A percentile compares a stretch with the other conserved stretches of the same genome.
phyloP scores from a whole-genome alignment of 2,797 vertebrate genomes.

The Lepus oiostolus region DNA sequence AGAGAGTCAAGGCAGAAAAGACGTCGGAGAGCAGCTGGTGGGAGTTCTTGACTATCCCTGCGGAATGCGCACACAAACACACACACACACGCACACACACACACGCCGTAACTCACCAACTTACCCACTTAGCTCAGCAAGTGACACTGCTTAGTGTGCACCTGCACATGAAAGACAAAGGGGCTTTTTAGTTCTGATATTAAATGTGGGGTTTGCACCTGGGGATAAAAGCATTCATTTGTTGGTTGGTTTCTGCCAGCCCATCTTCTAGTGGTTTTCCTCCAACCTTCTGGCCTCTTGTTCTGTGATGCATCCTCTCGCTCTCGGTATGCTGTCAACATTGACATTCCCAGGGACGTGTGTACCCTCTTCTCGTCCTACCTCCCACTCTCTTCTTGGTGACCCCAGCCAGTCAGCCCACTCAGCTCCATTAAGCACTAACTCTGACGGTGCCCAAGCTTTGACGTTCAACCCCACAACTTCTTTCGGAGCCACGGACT shows the following conservation, averaged over 20 bases:
- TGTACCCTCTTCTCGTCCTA: background rate
- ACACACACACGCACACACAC: no score
- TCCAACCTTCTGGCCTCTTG: background rate
- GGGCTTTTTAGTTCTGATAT: background rate
- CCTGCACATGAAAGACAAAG: background rate
- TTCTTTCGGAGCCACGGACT: background rate
- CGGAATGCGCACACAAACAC: background rate
- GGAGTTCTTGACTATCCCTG: background rate
- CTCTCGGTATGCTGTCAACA: background rate
- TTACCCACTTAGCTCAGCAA: background rate
- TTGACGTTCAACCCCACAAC: background rate
- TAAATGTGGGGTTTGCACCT: background rate
- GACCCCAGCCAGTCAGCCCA: background rate
- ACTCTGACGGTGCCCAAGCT: background rate
- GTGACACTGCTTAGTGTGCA: background rate
- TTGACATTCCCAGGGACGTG: background rate
- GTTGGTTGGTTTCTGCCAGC: background rate
- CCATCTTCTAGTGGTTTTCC: background rate
- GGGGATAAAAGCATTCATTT: background rate
- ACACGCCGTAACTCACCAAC: background rate
- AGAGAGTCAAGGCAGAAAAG: conserved; percentile 44
- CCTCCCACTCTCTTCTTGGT: background rate
- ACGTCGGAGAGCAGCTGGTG: background rate
- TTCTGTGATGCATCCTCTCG: background rate
- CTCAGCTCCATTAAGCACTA: background rate